Base-by-base conservation (phyloP, 2,888 invertebrate species). In the Parelbella ahira region DNA sequence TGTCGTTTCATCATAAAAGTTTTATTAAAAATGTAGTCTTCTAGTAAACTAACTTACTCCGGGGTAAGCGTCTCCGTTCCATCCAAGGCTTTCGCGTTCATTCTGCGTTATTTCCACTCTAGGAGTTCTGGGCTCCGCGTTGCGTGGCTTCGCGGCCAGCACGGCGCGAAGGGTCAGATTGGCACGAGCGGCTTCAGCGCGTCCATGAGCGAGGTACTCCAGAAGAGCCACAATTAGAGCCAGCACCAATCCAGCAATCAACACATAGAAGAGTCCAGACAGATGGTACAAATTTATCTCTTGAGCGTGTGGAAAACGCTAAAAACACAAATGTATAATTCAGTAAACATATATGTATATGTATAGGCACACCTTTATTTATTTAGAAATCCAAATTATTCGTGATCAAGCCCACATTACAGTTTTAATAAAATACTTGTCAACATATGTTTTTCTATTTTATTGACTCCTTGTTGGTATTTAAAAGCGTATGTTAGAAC, bases 261-360 rank as follows among this genome's bases (percentile, higher is more conserved):
- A 90, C 65, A 99, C 96, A 88, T 98, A 99, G 88, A 99, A 99
- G 62, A 99, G 94, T 29, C 99, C 99, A 12, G 98, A 98, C 24
- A 99, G 96, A 87, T 99, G 98, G 68, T 94, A 95, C 47, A 99
- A 88, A 18, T 97, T 96, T 60, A 99, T 88, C 67, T 97, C 97
- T 62, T 94, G 63, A 91, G 92, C 53, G 4, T 54, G 46, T 7
- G 41, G 41, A 21, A 33, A 41, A 1, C 39, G 32, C 39, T 39
- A 9, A 29, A 28, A 34, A n/a, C n/a, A n/a, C n/a, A n/a, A n/a
- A n/a, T n/a, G n/a, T n/a, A n/a, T n/a, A n/a, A n/a, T n/a, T n/a
- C n/a, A n/a, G n/a, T n/a, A n/a, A n/a, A n/a, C n/a, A n/a, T n/a
- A n/a, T n/a, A n/a, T n/a, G n/a, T n/a, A n/a, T n/a, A n/a, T n/a